Evolutionary conservation across 2,113 vertebrate genomes (phyloP), one percentile per base, ranked within the genome.

Genomic region (Pionites leucogaster): DNA sequence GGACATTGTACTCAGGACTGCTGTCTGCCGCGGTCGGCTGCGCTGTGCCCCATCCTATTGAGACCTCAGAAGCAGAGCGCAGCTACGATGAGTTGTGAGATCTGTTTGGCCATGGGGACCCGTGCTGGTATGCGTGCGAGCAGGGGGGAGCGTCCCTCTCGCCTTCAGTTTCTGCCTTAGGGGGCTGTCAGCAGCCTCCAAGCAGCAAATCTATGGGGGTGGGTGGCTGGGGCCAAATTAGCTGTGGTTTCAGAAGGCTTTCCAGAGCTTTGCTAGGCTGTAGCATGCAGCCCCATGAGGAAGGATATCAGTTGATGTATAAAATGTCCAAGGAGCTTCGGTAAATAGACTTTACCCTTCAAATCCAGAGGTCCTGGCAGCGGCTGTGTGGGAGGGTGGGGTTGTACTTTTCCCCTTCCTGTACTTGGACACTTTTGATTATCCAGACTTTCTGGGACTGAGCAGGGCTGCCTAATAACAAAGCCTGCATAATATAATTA

Each of bases 381-480:
- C 76, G 31, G 87, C 79, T 96, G 84, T 75, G 68, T 71, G 9
- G 92, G 91, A 93, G 91, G 94, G 95, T 95, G 96, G 93, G 91
- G 96, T 86, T 95, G 94, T 94, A 94, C 95, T 96, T 97, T 95
- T 93, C 87, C 93, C 94, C 92, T 97, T 97, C 93, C 94, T 97
- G 94, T 95, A 78, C 88, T 94, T 95, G 92, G 89, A 96, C 91
- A 94, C 89, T 96, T 96, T 96, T 94, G 93, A 96, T 95, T 95
- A 94, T 93, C 93, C 94, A 94, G 95, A 88, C 94, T 95, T 97
- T 95, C 91, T 95, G 92, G 87, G 95, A 63, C 93, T 92, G 91
- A 96, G 78, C 87, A 90, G 90, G 72, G 85, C 93, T 89, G 94
- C 93, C 91, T 94, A 88, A 88, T 96, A 95, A 94, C 92, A 93